Evolutionary conservation across 2,888 invertebrate species (phyloP).

Genomic region (Troides helena): DNA sequence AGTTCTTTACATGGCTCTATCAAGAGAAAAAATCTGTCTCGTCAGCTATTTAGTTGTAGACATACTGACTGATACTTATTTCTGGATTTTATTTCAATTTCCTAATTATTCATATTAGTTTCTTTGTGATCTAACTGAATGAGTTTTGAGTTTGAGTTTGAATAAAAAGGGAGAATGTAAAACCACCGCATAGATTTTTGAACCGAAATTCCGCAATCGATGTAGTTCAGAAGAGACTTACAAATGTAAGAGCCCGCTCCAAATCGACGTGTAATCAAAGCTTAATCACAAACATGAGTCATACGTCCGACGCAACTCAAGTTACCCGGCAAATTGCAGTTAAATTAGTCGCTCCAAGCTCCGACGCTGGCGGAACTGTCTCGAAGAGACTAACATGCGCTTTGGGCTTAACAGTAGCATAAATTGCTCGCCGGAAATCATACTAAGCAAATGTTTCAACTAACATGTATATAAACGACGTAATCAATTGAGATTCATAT

Average conservation of each 20-base stretch:
- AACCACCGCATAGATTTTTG: background rate
- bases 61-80: too few relatives aligned
- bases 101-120: too few relatives aligned
- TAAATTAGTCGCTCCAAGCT: constrained; percentile 51
- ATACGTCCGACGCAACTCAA: constrained; percentile 37
- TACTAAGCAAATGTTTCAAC: constrained; percentile 9
- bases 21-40: too few relatives aligned
- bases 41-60: too few relatives aligned
- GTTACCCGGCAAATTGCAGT: constrained; percentile 52
- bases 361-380: constrained; percentile 33
- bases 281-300: constrained; percentile 42
- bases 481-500: background rate
- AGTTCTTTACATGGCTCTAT: too few relatives aligned
- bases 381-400: constrained; percentile 31
- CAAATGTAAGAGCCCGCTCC: constrained; percentile 13
- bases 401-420: constrained; percentile 23
- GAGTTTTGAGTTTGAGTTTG: too few relatives aligned
- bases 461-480: background rate
- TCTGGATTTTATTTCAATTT: too few relatives aligned
- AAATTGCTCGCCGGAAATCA: constrained; percentile 23
- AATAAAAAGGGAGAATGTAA: background rate
- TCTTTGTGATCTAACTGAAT: too few relatives aligned
- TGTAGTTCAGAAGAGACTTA: constrained; percentile 12
- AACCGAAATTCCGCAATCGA: background rate
- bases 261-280: constrained; percentile 40